Evolutionary conservation across 1,140 invertebrate species (phyloP).

Genomic region (Branchinecta lynchi): DNA sequence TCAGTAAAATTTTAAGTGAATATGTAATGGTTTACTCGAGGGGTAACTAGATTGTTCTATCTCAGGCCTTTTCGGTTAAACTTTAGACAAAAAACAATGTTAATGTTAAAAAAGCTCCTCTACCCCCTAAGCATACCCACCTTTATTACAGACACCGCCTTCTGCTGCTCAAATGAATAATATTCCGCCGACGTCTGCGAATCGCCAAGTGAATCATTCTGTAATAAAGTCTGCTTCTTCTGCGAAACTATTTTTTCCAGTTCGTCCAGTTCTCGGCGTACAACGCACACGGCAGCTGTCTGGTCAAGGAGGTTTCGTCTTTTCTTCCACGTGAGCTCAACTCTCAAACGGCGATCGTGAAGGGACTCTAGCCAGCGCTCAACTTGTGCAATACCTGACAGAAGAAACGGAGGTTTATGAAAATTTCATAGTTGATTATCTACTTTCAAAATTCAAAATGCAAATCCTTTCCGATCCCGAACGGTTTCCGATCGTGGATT

Average conservation of each 20-base stretch:
- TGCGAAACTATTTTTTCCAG: slow-evolving; percentile 42
- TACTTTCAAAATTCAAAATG: no score
- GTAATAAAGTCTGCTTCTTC: slow-evolving; percentile 33
- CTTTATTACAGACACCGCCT: slow-evolving; percentile 53
- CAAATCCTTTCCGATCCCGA: no score
- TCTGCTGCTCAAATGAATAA: slow-evolving; percentile 48
- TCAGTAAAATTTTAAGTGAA: no score
- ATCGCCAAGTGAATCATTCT: slow-evolving; percentile 36
- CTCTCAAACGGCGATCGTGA: slow-evolving; percentile 52
- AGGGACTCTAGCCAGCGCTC: slow-evolving; percentile 57
- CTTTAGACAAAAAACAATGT: no score
- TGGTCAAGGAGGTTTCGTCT: slow-evolving; percentile 55
- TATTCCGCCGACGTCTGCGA: slow-evolving; percentile 51
- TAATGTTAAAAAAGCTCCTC: no score
- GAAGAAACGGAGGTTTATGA: neutral
- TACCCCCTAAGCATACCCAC: slow-evolving; percentile 29
- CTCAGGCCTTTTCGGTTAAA: no score
- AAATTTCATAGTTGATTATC: no score
- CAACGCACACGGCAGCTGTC: slow-evolving; percentile 51
- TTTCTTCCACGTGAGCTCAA: slow-evolving; percentile 55
- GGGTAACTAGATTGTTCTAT: no score
- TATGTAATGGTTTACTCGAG: no score
- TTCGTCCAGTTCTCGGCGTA: slow-evolving; percentile 53
- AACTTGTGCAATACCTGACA: slow-evolving; percentile 41
- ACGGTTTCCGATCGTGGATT: no score